Percentiles rank a stretch among this genome's conserved stretches.
phyloP scores from a whole-genome alignment of 2,797 vertebrate genomes.

The Capromys pilorides region DNA sequence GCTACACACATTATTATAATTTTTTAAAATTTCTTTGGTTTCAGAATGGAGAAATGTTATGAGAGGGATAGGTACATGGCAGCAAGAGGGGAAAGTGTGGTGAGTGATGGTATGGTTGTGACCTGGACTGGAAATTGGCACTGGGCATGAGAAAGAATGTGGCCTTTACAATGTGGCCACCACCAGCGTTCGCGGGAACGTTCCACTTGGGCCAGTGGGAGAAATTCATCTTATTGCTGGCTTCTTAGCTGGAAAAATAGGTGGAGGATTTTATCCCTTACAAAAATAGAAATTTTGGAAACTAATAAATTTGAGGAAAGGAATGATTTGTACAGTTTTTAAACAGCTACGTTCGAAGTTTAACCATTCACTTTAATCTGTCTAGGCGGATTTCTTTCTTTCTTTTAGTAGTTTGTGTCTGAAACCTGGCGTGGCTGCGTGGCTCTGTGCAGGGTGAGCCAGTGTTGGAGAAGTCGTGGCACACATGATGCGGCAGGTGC shows the following conservation, averaged over 20 bases:
- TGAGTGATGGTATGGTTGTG: neutral
- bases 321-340: neutral
- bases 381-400: neutral
- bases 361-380: neutral
- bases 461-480: neutral
- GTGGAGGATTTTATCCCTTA: neutral
- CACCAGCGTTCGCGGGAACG: neutral
- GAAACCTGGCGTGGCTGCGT: neutral
- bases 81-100: neutral
- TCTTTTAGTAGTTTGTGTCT: neutral
- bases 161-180: neutral
- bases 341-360: neutral
- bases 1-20: neutral
- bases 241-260: slow-evolving; percentile 9
- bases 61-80: neutral
- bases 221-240: neutral
- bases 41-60: neutral
- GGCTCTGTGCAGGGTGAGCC: neutral
- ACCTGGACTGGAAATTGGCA: too few species aligned
- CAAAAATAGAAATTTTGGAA: slow-evolving; percentile 9
- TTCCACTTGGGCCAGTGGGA: neutral
- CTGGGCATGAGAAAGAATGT: neutral
- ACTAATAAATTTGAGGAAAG: neutral
- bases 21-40: neutral
- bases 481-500: too few species aligned